Evolutionary conservation across 2,113 vertebrate genomes (phyloP).

Genomic region (Ceratotherium simum): DNA sequence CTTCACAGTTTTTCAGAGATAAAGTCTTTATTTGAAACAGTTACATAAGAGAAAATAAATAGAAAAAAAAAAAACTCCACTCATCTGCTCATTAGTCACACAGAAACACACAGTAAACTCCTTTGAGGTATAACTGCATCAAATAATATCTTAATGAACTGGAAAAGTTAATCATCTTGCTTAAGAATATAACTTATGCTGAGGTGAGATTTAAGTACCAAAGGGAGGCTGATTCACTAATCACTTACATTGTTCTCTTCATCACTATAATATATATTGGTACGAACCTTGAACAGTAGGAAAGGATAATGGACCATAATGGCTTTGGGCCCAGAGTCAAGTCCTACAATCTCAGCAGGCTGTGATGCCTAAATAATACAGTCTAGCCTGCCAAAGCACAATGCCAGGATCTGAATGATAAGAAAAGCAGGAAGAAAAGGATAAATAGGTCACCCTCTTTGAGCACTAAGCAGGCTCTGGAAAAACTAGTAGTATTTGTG

Average conservation of each 20-base stretch:
- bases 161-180: constrained; percentile 39
- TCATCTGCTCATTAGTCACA: constrained; percentile 1
- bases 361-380: constrained; percentile 58
- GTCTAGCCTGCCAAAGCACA: constrained; percentile 4
- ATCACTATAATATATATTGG: neutral
- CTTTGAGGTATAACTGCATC: neutral
- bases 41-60: constrained; percentile 48
- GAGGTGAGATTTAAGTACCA: constrained; percentile 32
- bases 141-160: constrained; percentile 35
- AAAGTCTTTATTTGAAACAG: constrained; percentile 41
- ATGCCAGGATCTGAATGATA: constrained; percentile 31
- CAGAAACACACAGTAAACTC: constrained; percentile 43
- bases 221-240: constrained; percentile 17
- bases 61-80: neutral
- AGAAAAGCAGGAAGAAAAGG: neutral
- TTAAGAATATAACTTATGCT: neutral
- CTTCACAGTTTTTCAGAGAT: constrained; percentile 46
- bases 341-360: constrained; percentile 26
- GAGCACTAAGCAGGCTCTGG: neutral
- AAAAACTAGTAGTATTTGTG: neutral
- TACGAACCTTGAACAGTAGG: constrained; percentile 56
- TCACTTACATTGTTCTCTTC: constrained; percentile 41
- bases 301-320: constrained; percentile 66
- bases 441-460: constrained; percentile 6
- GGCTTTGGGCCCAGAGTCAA: constrained; percentile 37